These are phyloP conservation scores for Lycaena phlaeas DNA, from an alignment of 2,888 invertebrate genomes.

Conservation along the genomic window DNA sequence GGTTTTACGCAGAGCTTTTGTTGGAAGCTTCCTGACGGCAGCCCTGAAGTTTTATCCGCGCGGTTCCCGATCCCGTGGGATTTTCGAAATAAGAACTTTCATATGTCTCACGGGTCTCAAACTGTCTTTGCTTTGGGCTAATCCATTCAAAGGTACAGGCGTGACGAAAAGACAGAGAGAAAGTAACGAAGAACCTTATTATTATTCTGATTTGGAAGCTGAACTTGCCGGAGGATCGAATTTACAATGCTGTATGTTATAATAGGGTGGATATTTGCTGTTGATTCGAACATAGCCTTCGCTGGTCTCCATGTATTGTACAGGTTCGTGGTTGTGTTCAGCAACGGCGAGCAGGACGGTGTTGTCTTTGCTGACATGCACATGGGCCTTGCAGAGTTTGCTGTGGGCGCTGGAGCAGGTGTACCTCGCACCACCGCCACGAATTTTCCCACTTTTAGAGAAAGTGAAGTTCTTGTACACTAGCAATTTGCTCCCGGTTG, in stretches of 20 bases:
- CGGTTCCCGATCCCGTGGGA: too few species aligned
- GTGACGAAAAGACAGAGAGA: too few species aligned
- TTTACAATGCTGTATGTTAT: slow-evolving; percentile 16
- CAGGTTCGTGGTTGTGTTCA: slow-evolving; percentile 21
- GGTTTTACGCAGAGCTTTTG: too few species aligned
- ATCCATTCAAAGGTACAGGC: too few species aligned
- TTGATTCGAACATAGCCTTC: slow-evolving; percentile 18
- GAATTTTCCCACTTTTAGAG: slow-evolving; percentile 27
- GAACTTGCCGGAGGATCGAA: slow-evolving; percentile 14
- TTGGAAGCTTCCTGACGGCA: too few species aligned
- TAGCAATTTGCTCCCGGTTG: slow-evolving; percentile 24
- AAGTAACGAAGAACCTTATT: too few species aligned
- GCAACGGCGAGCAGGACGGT: slow-evolving; percentile 9
- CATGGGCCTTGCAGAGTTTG: slow-evolving; percentile 32
- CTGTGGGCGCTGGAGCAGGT: slow-evolving; percentile 30
- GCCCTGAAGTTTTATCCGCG: too few species aligned
- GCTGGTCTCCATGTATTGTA: slow-evolving; percentile 16
- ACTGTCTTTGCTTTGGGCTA: too few species aligned
- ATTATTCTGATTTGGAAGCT: too few species aligned
- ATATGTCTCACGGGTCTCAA: too few species aligned
- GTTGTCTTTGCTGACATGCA: slow-evolving; percentile 25
- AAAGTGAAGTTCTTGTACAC: slow-evolving; percentile 31
- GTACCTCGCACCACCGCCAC: slow-evolving; percentile 33
- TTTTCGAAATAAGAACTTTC: too few species aligned
- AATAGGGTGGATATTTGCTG: slow-evolving; percentile 17